A percentile compares a stretch with the other conserved stretches of the same genome.
phyloP scores from a whole-genome alignment of 2,888 invertebrate species.

The Molorchus minor region DNA sequence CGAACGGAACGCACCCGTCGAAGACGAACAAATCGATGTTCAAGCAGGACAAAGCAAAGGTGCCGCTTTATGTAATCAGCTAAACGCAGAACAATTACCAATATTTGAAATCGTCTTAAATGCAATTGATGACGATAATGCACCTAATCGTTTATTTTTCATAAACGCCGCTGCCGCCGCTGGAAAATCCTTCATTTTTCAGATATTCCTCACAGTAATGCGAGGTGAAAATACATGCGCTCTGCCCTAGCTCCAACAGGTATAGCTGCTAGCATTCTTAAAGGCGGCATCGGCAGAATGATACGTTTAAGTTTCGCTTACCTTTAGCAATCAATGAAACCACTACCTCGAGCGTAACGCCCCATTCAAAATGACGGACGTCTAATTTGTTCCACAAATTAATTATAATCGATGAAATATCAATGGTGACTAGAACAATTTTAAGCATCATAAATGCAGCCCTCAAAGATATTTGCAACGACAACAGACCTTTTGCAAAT shows the following conservation, averaged over 20 bases:
- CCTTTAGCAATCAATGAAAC: too few species aligned
- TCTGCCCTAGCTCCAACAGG: background rate
- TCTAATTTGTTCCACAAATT: background rate
- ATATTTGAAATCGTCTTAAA: background rate
- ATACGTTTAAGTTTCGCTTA: too few species aligned
- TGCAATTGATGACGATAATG: too few species aligned
- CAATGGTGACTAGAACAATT: background rate
- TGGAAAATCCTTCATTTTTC: too few species aligned
- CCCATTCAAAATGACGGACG: background rate
- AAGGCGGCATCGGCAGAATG: slow-evolving; percentile 3
- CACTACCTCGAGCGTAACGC: too few species aligned
- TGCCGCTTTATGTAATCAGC: background rate
- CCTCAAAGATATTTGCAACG: background rate
- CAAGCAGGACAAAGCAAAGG: background rate
- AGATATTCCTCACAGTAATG: background rate
- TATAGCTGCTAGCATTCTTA: background rate
- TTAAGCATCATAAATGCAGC: background rate
- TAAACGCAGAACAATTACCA: background rate
- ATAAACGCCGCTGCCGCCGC: background rate
- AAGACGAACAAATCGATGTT: background rate
- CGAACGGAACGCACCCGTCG: too few species aligned
- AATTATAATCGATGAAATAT: too few species aligned
- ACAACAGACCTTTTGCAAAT: too few species aligned
- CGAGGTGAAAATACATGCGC: background rate
- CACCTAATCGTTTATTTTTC: background rate